phyloP scores from a whole-genome alignment of 2,797 vertebrate species.

The Cynodonichthys magdalenae region DNA sequence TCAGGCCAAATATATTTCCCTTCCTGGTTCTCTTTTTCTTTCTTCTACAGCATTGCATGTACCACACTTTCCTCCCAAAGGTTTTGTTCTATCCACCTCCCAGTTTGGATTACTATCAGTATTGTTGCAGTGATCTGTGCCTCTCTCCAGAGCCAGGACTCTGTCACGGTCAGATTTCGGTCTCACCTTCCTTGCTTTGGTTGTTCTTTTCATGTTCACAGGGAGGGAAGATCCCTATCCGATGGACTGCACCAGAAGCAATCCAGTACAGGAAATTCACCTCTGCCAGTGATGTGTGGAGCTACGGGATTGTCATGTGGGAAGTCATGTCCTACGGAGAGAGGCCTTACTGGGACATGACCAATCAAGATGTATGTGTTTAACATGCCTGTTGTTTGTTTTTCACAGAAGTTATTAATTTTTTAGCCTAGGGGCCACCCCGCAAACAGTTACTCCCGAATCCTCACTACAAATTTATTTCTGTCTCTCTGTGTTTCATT shows the following conservation, averaged over 20 bases:
- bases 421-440: neutral
- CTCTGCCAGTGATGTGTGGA: constrained; percentile 85
- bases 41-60: constrained; percentile 38
- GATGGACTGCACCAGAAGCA: constrained; percentile 85
- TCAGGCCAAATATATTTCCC: constrained; percentile 34
- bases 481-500: constrained; percentile 51
- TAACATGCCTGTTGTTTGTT: neutral
- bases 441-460: constrained; percentile 12
- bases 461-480: constrained; percentile 9
- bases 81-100: constrained; percentile 57
- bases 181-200: constrained; percentile 43
- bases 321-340: constrained; percentile 87
- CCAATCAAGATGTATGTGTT: constrained; percentile 84
- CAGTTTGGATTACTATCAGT: constrained; percentile 61
- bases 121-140: constrained; percentile 56
- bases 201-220: constrained; percentile 66
- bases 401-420: constrained; percentile 4
- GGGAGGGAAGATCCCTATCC: constrained; percentile 87
- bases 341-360: constrained; percentile 87
- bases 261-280: constrained; percentile 88
- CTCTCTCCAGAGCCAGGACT: constrained; percentile 62
- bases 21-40: constrained; percentile 47
- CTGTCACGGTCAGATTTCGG: constrained; percentile 61
- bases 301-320: constrained; percentile 87
- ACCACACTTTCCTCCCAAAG: constrained; percentile 48